These are phyloP conservation scores for Adelphocoris suturalis DNA, from an alignment of 2,888 invertebrate genomes.

Conservation along the genomic window DNA sequence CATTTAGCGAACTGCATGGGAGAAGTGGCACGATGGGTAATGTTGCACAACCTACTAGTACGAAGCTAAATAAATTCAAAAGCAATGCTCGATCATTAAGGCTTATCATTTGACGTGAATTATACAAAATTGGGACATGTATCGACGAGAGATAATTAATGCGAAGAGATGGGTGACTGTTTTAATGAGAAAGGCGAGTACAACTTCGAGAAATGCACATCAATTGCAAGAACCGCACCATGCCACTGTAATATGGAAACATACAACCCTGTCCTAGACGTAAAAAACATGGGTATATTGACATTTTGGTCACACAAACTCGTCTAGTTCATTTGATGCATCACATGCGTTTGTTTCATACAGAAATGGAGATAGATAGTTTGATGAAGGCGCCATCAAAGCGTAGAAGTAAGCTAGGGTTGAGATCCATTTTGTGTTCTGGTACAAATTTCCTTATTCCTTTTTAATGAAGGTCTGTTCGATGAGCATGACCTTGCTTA, in stretches of 20 bases:
- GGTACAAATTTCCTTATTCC: no score
- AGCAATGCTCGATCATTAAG: conserved; percentile 30
- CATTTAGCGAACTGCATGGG: not conserved
- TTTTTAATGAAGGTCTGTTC: no score
- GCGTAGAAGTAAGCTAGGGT: no score
- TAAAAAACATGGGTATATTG: no score
- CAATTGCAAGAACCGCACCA: not conserved
- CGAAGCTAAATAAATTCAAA: conserved; percentile 19
- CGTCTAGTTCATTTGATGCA: no score
- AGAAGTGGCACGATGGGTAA: conserved; percentile 32
- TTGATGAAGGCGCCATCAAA: no score
- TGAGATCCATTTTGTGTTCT: no score
- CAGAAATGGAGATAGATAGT: no score
- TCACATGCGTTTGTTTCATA: no score
- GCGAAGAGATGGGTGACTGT: conserved; percentile 28
- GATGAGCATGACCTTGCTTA: no score
- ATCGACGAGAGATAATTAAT: not conserved
- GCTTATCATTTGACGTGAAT: conserved; percentile 35
- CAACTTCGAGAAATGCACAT: not conserved
- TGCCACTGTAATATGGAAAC: not conserved
- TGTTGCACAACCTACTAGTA: not conserved
- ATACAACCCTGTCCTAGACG: not conserved
- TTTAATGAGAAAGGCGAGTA: not conserved
- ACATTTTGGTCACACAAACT: no score
- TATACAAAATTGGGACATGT: conserved; percentile 23